Percentiles rank a stretch among this genome's conserved stretches.
Evolutionary conservation across 2,888 invertebrate species (phyloP).

Genomic region (Dorcus parallelipipedus): DNA sequence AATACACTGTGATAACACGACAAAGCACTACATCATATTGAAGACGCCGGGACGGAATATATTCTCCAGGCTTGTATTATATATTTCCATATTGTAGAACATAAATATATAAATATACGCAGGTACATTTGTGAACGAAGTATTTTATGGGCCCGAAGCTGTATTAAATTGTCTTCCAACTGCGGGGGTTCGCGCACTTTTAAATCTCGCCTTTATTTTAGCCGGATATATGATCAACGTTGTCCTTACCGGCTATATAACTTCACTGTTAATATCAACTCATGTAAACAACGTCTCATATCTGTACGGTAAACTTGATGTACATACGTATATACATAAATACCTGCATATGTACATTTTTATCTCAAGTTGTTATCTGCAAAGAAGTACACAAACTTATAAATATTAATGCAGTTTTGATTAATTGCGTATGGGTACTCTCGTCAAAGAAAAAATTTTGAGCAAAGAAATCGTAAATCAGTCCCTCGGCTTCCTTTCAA

Average conservation of each 20-base stretch:
- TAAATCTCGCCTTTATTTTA: conserved; percentile 40
- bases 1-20: conserved; percentile 13
- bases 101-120: conserved; percentile 47
- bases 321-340: neutral
- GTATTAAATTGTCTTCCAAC: conserved; percentile 45
- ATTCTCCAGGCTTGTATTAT: conserved; percentile 35
- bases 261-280: conserved; percentile 35
- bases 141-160: conserved; percentile 43
- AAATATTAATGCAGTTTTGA: too few species aligned
- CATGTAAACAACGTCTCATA: conserved; percentile 38
- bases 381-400: too few species aligned
- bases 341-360: too few species aligned
- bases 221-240: conserved; percentile 37
- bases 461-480: too few species aligned
- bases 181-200: conserved; percentile 34
- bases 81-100: conserved; percentile 47
- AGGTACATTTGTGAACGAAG: conserved; percentile 43
- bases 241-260: conserved; percentile 26
- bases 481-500: too few species aligned
- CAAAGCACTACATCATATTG: conserved; percentile 14
- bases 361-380: too few species aligned
- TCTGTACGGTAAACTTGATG: conserved; percentile 16
- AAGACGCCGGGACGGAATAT: conserved; percentile 6
- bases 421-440: too few species aligned
- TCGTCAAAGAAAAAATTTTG: too few species aligned